phyloP scores from a whole-genome alignment of 2,888 invertebrate species.

The Thereva nobilitata region DNA sequence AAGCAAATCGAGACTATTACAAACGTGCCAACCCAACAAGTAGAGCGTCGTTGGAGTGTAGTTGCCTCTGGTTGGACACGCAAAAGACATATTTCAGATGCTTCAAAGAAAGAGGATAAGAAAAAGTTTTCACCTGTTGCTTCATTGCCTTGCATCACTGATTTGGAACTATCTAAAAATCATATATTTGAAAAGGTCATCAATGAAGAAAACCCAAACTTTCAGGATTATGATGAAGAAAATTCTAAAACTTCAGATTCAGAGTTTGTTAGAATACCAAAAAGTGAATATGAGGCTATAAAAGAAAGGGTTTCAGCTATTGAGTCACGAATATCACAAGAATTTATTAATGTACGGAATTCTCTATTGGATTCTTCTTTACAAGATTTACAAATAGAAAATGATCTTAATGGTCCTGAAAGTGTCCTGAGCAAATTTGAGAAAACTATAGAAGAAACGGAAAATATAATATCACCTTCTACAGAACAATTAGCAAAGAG shows the following conservation, averaged over 20 bases:
- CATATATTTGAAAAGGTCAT: not conserved
- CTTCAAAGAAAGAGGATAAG: conserved; percentile 20
- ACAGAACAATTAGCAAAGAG: conserved; percentile 73
- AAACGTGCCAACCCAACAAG: not conserved
- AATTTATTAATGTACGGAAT: conserved; percentile 60
- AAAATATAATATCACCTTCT: conserved; percentile 53
- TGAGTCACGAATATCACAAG: conserved; percentile 71
- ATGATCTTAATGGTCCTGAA: conserved; percentile 59
- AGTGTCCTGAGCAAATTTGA: conserved; percentile 75
- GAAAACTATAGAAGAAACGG: conserved; percentile 72
- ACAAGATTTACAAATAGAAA: conserved; percentile 37
- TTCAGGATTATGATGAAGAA: not conserved
- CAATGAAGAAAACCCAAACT: not conserved
- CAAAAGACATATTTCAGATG: conserved; percentile 28
- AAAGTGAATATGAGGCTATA: conserved; percentile 77
- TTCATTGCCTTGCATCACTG: conserved; percentile 55
- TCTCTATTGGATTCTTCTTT: conserved; percentile 30
- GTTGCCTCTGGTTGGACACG: conserved; percentile 52
- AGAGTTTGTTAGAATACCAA: conserved; percentile 73
- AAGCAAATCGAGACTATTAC: conserved; percentile 24
- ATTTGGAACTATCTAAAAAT: conserved; percentile 4
- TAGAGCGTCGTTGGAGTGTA: conserved; percentile 60
- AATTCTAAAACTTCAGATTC: conserved; percentile 56
- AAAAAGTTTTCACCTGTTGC: conserved; percentile 59
- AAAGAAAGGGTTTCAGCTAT: conserved; percentile 75